Base-by-base conservation (phyloP, 2,888 invertebrate genomes). In the Xestoiulus laeticollis region DNA sequence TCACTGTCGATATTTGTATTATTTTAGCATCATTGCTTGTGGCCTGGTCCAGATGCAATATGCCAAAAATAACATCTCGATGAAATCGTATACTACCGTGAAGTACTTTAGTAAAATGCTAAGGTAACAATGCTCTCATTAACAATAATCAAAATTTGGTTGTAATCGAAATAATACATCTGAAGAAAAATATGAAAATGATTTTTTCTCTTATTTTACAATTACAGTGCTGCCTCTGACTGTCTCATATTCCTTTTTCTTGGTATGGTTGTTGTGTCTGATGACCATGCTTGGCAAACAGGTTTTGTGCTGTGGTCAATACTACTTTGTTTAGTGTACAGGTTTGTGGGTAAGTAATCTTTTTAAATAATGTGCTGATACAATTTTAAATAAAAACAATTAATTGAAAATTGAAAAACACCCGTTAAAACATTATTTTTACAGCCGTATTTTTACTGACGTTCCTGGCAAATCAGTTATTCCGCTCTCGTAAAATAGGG, bases 181-280 rank as follows among this genome's bases (percentile, higher is more conserved):
- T 68, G 12, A 68, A 59, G 10, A 12, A 26, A 68, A 26, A 26
- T 84, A n/a, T 84, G 32, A 30, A 30, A 16, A n/a, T 85, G 44
- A 1, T 1, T 19, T 26, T 12, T 19, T 19, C 19, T 19, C 14
- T 32, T n/a, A 5, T 30, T n/a, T 26, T 32, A 19, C 38, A n/a
- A 83, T 90, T 90, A n/a, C 91, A 94, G 94, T 89, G 92, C 93
- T 14, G 92, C 93, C 14, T 92, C 92, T 89, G 94, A 94, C 90
- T 92, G 93, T 32, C 91, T 94, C 83, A 94, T 94, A 88, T 94
- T 94, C 91, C 91, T 94, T 89, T 94, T 94, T 90, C 92, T 94
- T 87, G 94, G 94, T 1, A 92, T 94, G 89, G 92, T 93, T 88
- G 90, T 94, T 78, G 92, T 94, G 26, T 92, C 92, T 87, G 92